These are phyloP conservation scores for Pseudonaja textilis DNA, from an alignment of 2,113 vertebrate genomes.

Conservation along the genomic window DNA sequence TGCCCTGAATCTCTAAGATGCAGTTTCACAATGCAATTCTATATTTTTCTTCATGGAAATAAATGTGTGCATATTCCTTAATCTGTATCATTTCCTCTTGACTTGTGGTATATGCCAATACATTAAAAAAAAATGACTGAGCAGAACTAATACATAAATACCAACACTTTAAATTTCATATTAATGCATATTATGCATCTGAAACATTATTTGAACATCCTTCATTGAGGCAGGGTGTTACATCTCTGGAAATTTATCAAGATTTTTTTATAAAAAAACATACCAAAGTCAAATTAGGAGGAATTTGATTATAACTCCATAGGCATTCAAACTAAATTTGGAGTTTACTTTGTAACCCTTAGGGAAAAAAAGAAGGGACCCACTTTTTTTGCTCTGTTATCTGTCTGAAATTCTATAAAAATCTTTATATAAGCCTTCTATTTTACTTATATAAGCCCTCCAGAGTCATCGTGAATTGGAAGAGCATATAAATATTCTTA, in stretches of 20 bases:
- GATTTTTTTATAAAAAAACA: background rate
- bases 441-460: background rate
- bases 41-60: background rate
- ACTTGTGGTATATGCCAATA: background rate
- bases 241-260: background rate
- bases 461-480: background rate
- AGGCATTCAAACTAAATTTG: background rate
- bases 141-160: background rate
- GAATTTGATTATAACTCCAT: background rate
- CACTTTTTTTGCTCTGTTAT: background rate
- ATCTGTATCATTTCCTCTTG: background rate
- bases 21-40: background rate
- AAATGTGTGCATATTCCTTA: background rate
- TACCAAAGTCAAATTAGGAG: background rate
- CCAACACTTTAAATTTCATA: background rate
- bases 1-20: background rate
- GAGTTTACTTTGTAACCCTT: background rate
- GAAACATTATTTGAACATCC: background rate
- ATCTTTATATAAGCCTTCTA: background rate
- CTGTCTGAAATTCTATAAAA: background rate
- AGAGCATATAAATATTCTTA: background rate
- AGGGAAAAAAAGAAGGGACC: background rate
- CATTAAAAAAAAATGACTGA: background rate
- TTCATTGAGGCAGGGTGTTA: background rate
- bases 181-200: background rate